These are phyloP conservation scores for Hydropsyche tenuis DNA, from an alignment of 1,140 invertebrate genomes.

Conservation along the genomic window DNA sequence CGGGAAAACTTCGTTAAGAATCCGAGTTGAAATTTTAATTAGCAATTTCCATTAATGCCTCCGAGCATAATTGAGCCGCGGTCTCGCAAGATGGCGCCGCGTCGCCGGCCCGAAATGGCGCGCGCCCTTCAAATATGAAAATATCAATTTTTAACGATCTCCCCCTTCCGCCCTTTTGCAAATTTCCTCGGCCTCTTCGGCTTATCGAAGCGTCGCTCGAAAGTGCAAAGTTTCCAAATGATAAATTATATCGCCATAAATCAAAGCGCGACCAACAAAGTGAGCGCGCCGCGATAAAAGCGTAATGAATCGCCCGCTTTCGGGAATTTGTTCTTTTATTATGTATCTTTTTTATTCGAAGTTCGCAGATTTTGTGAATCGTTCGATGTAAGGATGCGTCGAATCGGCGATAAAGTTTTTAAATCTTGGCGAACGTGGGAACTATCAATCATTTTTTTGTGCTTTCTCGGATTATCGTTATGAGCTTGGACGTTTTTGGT, in stretches of 20 bases:
- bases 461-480: too few species aligned
- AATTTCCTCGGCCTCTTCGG: neutral
- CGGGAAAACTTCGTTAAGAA: neutral
- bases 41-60: conserved; percentile 6
- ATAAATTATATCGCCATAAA: conserved; percentile 41
- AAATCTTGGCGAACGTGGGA: too few species aligned
- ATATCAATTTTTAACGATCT: conserved; percentile 29
- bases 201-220: conserved; percentile 17
- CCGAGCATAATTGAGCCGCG: neutral
- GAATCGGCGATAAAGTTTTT: too few species aligned
- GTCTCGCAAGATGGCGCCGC: neutral
- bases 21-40: conserved; percentile 1
- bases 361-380: too few species aligned
- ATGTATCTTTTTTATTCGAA: too few species aligned
- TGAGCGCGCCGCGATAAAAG: conserved; percentile 37
- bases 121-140: conserved; percentile 13
- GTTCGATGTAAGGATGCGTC: too few species aligned
- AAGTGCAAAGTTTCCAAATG: conserved; percentile 30
- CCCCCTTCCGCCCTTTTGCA: neutral
- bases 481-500: too few species aligned
- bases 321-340: conserved; percentile 8
- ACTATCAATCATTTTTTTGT: too few species aligned
- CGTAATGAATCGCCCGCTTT: conserved; percentile 9
- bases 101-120: neutral
- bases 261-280: conserved; percentile 37